Conservation (phyloP, 2,888 invertebrate genomes). For the Diaprepes abbreviatus region DNA sequence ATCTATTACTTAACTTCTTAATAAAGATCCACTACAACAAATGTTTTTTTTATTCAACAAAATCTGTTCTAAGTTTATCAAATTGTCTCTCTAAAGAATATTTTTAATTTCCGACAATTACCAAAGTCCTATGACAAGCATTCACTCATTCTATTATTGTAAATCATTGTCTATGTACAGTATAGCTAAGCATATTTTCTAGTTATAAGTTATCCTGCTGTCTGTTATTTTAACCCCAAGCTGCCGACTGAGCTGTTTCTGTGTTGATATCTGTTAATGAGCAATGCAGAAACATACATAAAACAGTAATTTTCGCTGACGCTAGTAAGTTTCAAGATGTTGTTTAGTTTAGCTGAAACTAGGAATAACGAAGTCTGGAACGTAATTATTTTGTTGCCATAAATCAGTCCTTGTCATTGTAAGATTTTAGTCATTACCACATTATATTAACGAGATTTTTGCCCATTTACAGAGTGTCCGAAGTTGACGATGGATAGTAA, state of each 20-base stretch:
- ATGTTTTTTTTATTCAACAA: no score
- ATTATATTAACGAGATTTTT: not conserved
- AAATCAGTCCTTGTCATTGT: slow-evolving; percentile 11
- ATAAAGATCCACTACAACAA: no score
- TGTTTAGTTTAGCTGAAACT: slow-evolving; percentile 10
- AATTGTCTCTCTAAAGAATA: no score
- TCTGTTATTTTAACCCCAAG: slow-evolving; percentile 8
- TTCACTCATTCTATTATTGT: no score
- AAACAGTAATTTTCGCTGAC: slow-evolving; percentile 28
- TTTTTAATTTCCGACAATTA: no score
- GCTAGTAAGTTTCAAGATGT: slow-evolving; percentile 25
- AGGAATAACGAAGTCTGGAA: not conserved
- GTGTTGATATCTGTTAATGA: slow-evolving; percentile 14
- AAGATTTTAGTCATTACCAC: not conserved
- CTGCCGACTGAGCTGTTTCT: slow-evolving; percentile 5
- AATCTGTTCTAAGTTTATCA: no score
- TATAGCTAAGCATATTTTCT: not conserved
- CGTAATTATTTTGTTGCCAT: slow-evolving; percentile 8
- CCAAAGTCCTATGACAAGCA: no score
- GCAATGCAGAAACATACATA: slow-evolving; percentile 30
- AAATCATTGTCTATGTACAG: no score
- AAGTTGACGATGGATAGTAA: no score
- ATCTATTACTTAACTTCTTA: no score
- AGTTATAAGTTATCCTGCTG: not conserved
- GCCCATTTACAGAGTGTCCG: no score